A percentile compares a stretch with the other conserved stretches of the same genome.
These are phyloP conservation scores for Cephus pygmeus DNA, from an alignment of 2,888 invertebrate species.

Conservation along the genomic window DNA sequence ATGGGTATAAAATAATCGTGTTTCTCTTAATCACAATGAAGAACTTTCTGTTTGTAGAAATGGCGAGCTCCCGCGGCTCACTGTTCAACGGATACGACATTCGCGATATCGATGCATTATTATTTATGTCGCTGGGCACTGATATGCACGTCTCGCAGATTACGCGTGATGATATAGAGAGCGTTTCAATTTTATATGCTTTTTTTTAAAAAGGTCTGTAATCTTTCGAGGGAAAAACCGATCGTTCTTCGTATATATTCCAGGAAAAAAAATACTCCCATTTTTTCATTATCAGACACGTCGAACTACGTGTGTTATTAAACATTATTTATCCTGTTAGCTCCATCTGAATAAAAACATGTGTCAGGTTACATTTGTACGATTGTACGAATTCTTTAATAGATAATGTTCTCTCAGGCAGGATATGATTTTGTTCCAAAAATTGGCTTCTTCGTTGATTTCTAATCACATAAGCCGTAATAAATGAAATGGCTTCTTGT, in stretches of 20 bases:
- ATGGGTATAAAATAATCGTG: not conserved
- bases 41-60: not conserved
- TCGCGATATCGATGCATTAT: not conserved
- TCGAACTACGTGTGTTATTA: not conserved
- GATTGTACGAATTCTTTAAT: not conserved
- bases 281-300: not conserved
- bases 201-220: not conserved
- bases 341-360: not conserved
- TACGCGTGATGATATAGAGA: not conserved
- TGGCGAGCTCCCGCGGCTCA: not conserved
- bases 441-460: not conserved
- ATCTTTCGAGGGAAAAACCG: not conserved
- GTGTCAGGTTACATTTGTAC: not conserved
- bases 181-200: not conserved
- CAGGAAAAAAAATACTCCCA: not conserved
- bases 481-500: not conserved
- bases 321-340: not conserved
- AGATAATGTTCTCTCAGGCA: not conserved
- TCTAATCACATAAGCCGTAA: not conserved
- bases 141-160: not conserved
- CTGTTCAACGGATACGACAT: not conserved
- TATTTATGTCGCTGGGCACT: not conserved
- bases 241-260: not conserved
- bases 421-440: not conserved
- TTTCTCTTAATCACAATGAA: not conserved